Conservation (phyloP, 2,888 invertebrate genomes). For the Conus canariensis region DNA sequence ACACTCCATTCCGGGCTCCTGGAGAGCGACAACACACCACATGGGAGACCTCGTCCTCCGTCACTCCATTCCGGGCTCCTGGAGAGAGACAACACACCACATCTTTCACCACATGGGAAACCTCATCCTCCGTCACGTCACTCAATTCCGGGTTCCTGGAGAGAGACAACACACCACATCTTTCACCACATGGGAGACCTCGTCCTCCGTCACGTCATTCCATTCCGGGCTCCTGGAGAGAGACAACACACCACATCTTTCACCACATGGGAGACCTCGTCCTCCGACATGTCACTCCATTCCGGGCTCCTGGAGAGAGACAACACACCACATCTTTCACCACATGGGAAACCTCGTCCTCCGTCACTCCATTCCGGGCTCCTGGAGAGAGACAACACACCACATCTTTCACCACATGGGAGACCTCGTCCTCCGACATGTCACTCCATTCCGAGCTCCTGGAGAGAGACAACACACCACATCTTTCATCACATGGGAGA, state of each 20-base stretch:
- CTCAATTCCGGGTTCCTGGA: slow-evolving; percentile 85
- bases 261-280: slow-evolving; percentile 83
- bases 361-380: too few species aligned
- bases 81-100: slow-evolving; percentile 62
- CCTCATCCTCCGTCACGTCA: slow-evolving; percentile 83
- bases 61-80: slow-evolving; percentile 86
- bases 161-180: slow-evolving; percentile 57
- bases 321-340: too few species aligned
- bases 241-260: too few species aligned
- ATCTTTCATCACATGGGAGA: slow-evolving; percentile 84
- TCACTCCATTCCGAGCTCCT: too few species aligned
- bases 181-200: slow-evolving; percentile 83
- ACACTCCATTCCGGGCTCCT: slow-evolving; percentile 86
- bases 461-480: slow-evolving; percentile 87
- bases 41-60: slow-evolving; percentile 84
- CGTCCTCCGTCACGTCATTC: slow-evolving; percentile 85
- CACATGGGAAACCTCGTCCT: too few species aligned
- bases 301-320: too few species aligned
- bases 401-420: slow-evolving; percentile 79
- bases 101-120: slow-evolving; percentile 84
- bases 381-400: too few species aligned
- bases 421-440: too few species aligned
- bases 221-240: slow-evolving; percentile 84
- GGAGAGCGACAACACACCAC: slow-evolving; percentile 77
- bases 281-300: slow-evolving; percentile 66